Conservation (phyloP, 2,113 vertebrate species). For the Nestor notabilis region DNA sequence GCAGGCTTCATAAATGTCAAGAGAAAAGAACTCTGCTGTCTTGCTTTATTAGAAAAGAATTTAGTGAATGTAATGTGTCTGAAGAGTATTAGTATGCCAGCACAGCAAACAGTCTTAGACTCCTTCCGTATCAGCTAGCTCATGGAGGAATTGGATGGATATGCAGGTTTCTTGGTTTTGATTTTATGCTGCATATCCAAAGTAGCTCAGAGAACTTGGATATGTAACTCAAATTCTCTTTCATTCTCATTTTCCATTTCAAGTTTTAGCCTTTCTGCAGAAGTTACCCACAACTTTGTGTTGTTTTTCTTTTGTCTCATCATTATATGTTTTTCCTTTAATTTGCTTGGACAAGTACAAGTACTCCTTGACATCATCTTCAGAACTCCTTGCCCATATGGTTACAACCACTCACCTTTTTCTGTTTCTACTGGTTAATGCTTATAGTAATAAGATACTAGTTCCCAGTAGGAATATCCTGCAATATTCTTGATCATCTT, state of each 20-base stretch:
- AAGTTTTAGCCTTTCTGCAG: not conserved
- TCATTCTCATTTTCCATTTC: not conserved
- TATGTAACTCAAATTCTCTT: not conserved
- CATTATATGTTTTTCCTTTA: not conserved
- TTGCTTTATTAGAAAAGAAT: slow-evolving; percentile 68
- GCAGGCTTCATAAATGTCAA: slow-evolving; percentile 70
- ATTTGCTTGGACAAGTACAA: not conserved
- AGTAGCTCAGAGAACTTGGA: not conserved
- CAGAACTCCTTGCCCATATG: not conserved
- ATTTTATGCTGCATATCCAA: not conserved
- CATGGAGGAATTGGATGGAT: not conserved
- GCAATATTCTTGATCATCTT: not conserved
- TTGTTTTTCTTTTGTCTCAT: not conserved
- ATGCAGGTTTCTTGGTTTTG: not conserved
- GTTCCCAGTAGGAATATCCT: not conserved
- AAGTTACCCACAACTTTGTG: not conserved
- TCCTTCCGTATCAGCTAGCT: not conserved
- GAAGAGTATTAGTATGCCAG: slow-evolving; percentile 34
- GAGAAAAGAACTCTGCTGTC: slow-evolving; percentile 66
- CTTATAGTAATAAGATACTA: not conserved
- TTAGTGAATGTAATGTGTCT: slow-evolving; percentile 33
- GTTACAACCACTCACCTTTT: not conserved
- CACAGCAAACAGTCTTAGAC: not conserved
- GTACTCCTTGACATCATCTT: not conserved
- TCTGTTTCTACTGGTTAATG: not conserved